Percentiles rank a stretch among this genome's conserved stretches.
These are phyloP conservation scores for Deilephila porcellus DNA, from an alignment of 2,888 invertebrate genomes.

Conservation along the genomic window DNA sequence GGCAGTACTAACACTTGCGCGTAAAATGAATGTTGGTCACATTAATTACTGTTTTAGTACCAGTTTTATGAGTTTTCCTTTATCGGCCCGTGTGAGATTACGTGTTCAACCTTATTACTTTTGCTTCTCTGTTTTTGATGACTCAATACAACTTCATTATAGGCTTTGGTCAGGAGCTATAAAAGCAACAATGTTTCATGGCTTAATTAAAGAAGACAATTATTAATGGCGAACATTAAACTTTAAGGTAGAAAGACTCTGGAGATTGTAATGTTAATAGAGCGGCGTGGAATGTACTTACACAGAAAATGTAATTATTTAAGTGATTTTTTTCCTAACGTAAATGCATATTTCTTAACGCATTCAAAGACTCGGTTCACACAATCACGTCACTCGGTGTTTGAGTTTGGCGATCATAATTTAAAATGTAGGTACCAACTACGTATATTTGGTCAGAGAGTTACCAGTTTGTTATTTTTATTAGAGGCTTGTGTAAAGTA, in stretches of 20 bases:
- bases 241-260: neutral
- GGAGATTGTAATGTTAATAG: slow-evolving; percentile 1
- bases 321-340: neutral
- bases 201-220: slow-evolving; percentile 45
- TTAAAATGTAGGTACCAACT: neutral
- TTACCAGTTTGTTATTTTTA: slow-evolving; percentile 29
- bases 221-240: slow-evolving; percentile 27
- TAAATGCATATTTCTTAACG: neutral
- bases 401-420: neutral
- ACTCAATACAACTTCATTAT: slow-evolving; percentile 63
- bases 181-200: slow-evolving; percentile 46
- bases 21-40: slow-evolving; percentile 75
- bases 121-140: slow-evolving; percentile 64
- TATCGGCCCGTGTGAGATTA: slow-evolving; percentile 76
- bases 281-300: neutral
- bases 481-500: slow-evolving; percentile 36
- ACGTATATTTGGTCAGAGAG: slow-evolving; percentile 19
- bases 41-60: slow-evolving; percentile 80
- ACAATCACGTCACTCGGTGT: neutral
- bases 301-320: neutral
- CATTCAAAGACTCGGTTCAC: neutral
- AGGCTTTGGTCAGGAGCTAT: slow-evolving; percentile 41
- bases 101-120: slow-evolving; percentile 70
- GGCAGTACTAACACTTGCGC: slow-evolving; percentile 64
- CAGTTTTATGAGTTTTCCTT: slow-evolving; percentile 72